phyloP scores from a whole-genome alignment of 2,888 invertebrate genomes.

The Saturnia pavonia region DNA sequence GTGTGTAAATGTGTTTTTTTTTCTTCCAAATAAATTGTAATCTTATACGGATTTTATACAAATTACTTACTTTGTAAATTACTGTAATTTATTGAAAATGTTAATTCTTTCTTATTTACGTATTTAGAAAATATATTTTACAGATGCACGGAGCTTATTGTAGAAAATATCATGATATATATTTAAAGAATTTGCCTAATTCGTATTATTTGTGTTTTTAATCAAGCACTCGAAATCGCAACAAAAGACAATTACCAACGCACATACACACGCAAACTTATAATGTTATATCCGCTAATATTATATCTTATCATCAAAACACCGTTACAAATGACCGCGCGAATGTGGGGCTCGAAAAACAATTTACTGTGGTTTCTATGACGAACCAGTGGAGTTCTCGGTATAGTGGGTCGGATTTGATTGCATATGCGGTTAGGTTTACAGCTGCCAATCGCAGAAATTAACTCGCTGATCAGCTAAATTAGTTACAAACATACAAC shows the following conservation, averaged over 20 bases:
- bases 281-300: conserved; percentile 26
- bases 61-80: too few relatives aligned
- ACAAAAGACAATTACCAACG: conserved; percentile 29
- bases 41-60: too few relatives aligned
- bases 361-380: conserved; percentile 21
- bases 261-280: conserved; percentile 28
- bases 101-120: too few relatives aligned
- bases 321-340: conserved; percentile 29
- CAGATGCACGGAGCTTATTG: too few relatives aligned
- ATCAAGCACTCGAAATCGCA: conserved; percentile 10
- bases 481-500: conserved; percentile 17
- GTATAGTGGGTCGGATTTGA: conserved; percentile 30
- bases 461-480: conserved; percentile 16
- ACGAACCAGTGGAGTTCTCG: conserved; percentile 26
- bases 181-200: too few relatives aligned
- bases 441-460: conserved; percentile 20
- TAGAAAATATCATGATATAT: too few relatives aligned
- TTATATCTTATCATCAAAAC: conserved; percentile 36
- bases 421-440: conserved; percentile 23
- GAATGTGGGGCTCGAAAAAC: conserved; percentile 29
- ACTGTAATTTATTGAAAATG: too few relatives aligned
- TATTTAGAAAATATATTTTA: too few relatives aligned
- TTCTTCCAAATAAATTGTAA: too few relatives aligned
- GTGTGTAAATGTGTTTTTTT: background rate
- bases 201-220: background rate